These are phyloP conservation scores for Drosophila rubida DNA, from an alignment of 2,888 invertebrate genomes.

Conservation along the genomic window DNA sequence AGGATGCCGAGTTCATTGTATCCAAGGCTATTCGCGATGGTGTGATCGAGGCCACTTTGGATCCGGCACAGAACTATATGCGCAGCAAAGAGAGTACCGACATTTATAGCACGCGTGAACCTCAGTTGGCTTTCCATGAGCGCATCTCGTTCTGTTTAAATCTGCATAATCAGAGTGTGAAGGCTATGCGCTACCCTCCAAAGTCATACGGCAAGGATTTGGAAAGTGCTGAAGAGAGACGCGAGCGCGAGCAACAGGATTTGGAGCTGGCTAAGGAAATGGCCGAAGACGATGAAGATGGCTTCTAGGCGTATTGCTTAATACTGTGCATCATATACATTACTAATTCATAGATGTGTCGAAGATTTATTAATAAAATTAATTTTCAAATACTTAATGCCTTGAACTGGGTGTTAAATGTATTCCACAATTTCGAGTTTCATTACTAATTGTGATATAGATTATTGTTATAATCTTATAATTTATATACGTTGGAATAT, in stretches of 20 bases:
- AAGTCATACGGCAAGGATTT: constrained; percentile 99
- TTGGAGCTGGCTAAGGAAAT: constrained; percentile 99
- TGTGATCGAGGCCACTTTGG: constrained; percentile 98
- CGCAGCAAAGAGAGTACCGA: constrained; percentile 98
- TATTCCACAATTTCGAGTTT: no score
- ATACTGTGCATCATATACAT: constrained; percentile 24
- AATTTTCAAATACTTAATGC: constrained; percentile 25
- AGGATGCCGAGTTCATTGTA: constrained; percentile 99
- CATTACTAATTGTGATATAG: no score
- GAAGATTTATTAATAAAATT: constrained; percentile 49
- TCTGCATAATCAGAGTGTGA: constrained; percentile 99
- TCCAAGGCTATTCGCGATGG: constrained; percentile 99
- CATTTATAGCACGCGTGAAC: constrained; percentile 98
- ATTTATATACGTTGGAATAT: no score
- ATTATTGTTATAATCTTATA: no score
- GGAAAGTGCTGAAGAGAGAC: constrained; percentile 97
- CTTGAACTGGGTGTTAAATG: no score
- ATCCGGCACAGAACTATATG: constrained; percentile 98
- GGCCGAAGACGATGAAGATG: constrained; percentile 99
- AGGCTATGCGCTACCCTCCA: constrained; percentile 99
- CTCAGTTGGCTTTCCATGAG: constrained; percentile 97
- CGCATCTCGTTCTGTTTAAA: constrained; percentile 98
- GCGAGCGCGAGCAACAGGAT: constrained; percentile 98
- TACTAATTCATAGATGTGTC: constrained; percentile 45
- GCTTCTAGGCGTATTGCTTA: constrained; percentile 86